Evolutionary conservation across 2,797 vertebrate genomes (phyloP).

Genomic region (Sitta carolinensis): DNA sequence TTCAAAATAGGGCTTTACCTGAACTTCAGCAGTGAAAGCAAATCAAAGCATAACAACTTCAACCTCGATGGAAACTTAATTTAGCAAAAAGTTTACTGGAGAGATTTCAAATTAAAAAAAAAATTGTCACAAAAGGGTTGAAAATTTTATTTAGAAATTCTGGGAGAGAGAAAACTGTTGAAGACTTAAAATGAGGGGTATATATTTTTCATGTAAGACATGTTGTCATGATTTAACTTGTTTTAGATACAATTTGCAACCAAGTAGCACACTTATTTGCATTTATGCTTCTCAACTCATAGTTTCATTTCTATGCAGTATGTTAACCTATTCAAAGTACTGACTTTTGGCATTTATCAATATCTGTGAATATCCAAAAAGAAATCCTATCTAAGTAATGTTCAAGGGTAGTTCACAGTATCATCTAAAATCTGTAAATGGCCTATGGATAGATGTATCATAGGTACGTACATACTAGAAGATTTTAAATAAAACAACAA

Average conservation of each 20-base stretch:
- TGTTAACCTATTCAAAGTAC: neutral
- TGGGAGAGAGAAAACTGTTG: neutral
- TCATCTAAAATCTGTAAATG: neutral
- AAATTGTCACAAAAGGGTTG: neutral
- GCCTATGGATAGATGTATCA: neutral
- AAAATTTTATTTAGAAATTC: neutral
- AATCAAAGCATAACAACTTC: neutral
- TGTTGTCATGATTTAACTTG: neutral
- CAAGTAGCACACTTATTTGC: neutral
- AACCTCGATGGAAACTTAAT: neutral
- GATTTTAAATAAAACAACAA: neutral
- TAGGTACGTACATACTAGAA: neutral
- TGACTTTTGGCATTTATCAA: neutral
- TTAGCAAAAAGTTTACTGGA: neutral
- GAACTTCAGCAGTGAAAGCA: neutral
- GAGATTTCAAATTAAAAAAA: neutral
- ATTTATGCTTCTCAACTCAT: neutral
- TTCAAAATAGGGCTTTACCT: neutral
- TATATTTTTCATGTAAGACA: neutral
- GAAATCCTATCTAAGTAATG: neutral
- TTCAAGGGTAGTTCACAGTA: neutral
- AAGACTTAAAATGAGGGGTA: neutral
- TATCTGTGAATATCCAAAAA: neutral
- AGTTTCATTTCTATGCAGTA: neutral
- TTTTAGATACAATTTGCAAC: conserved; percentile 18